phyloP scores from a whole-genome alignment of 2,113 vertebrate species.

The Melanostigma gelatinosum region DNA sequence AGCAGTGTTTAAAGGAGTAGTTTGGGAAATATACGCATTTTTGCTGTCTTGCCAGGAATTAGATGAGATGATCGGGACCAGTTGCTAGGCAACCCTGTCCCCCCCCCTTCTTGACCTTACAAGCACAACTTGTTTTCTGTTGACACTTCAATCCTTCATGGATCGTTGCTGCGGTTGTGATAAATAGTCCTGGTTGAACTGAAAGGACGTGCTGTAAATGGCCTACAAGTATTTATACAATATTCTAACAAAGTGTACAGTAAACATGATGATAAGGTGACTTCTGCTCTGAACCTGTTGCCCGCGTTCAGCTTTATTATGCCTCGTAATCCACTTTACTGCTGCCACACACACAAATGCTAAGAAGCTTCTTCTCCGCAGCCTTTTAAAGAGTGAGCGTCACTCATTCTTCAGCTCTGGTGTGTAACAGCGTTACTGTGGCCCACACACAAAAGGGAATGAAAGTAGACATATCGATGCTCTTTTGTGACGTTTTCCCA shows the following conservation, averaged over 20 bases:
- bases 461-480: background rate
- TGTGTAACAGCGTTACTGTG: background rate
- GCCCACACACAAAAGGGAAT: background rate
- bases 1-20: background rate
- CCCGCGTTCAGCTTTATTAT: slow-evolving; percentile 7
- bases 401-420: background rate
- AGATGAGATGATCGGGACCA: background rate
- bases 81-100: slow-evolving; percentile 17
- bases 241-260: background rate
- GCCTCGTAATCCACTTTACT: slow-evolving; percentile 44
- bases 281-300: background rate
- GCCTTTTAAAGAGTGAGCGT: background rate
- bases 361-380: slow-evolving; percentile 31
- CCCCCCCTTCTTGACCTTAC: background rate
- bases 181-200: background rate
- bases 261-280: slow-evolving; percentile 5
- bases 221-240: background rate
- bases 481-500: background rate
- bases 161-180: slow-evolving; percentile 11
- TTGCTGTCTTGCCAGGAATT: slow-evolving; percentile 1
- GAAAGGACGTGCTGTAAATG: background rate
- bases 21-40: background rate
- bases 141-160: slow-evolving; percentile 5
- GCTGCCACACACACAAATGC: slow-evolving; percentile 18
- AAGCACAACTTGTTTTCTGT: background rate